phyloP scores from a whole-genome alignment of 2,113 vertebrate species.

The Rhinolophus ferrumequinum region DNA sequence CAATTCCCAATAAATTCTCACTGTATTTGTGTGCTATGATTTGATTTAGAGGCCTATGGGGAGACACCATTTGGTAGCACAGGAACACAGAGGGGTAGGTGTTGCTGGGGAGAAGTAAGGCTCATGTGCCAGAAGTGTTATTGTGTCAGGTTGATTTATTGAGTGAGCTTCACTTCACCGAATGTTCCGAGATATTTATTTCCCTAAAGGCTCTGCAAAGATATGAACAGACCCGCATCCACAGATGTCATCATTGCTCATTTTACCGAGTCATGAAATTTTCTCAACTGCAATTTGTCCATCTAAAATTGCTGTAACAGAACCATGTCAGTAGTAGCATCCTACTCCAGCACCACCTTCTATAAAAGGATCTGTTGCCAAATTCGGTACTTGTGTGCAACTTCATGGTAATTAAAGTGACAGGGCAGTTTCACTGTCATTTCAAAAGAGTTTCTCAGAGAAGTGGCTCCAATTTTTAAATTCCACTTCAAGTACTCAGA shows the following conservation, averaged over 20 bases:
- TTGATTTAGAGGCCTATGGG: constrained; percentile 99
- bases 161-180: constrained; percentile 99
- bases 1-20: constrained; percentile 99
- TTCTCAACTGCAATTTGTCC: constrained; percentile 93
- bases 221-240: constrained; percentile 99
- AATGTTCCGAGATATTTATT: constrained; percentile 99
- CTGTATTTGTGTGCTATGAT: constrained; percentile 98
- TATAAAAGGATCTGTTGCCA: constrained; percentile 73
- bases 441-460: constrained; percentile 59
- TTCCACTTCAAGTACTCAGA: background rate
- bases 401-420: constrained; percentile 80
- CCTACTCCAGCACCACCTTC: constrained; percentile 84
- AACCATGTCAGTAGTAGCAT: constrained; percentile 92
- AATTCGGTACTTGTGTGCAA: constrained; percentile 73
- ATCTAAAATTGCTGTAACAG: constrained; percentile 91
- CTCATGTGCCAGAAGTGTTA: constrained; percentile 99
- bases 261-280: constrained; percentile 99
- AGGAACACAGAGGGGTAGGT: constrained; percentile 97
- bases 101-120: constrained; percentile 92
- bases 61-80: constrained; percentile 99
- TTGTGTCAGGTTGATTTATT: constrained; percentile 99
- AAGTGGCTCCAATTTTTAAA: constrained; percentile 47
- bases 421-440: constrained; percentile 26
- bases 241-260: constrained; percentile 99
- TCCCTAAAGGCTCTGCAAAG: constrained; percentile 99